Percentiles rank a stretch among this genome's conserved stretches.
These are phyloP conservation scores for Drosophila erecta DNA, from an alignment of 1,140 invertebrate species.

Conservation along the genomic window DNA sequence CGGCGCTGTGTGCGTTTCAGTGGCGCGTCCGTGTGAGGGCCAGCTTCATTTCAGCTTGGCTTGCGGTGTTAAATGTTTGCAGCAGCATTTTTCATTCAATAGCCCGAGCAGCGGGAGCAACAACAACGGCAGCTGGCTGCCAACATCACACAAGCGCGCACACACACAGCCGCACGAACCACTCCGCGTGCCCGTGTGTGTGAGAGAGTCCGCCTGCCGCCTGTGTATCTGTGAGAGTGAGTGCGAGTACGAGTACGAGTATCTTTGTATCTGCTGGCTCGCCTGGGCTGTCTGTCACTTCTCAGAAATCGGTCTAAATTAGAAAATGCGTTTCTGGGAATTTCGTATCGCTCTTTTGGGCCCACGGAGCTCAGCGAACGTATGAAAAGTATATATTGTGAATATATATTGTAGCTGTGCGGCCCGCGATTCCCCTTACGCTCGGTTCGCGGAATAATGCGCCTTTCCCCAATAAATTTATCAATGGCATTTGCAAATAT, in stretches of 20 bases:
- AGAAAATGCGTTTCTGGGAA: slow-evolving; percentile 84
- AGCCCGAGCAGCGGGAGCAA: slow-evolving; percentile 48
- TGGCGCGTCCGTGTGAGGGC: slow-evolving; percentile 50
- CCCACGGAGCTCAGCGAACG: slow-evolving; percentile 47
- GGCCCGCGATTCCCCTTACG: slow-evolving; percentile 28
- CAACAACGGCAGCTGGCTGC: slow-evolving; percentile 66
- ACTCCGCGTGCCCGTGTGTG: slow-evolving; percentile 45
- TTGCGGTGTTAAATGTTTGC: slow-evolving; percentile 80
- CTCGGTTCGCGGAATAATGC: slow-evolving; percentile 11
- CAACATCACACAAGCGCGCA: slow-evolving; percentile 53
- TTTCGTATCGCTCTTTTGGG: slow-evolving; percentile 81
- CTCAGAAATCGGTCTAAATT: slow-evolving; percentile 84
- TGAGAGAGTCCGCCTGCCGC: slow-evolving; percentile 31
- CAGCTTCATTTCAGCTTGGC: slow-evolving; percentile 73
- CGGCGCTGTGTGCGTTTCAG: slow-evolving; percentile 2
- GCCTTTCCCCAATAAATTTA: slow-evolving; percentile 36
- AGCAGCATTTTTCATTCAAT: slow-evolving; percentile 77
- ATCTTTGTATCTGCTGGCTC: slow-evolving; percentile 49
- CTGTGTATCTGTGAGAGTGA: slow-evolving; percentile 23
- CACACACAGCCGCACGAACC: slow-evolving; percentile 16
- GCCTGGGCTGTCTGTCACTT: slow-evolving; percentile 76
- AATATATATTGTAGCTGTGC: slow-evolving; percentile 40
- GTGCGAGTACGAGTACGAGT: slow-evolving; percentile 13
- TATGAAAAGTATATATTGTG: slow-evolving; percentile 26
- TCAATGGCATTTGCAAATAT: slow-evolving; percentile 39